Conservation (phyloP, 2,888 invertebrate genomes). For the Glaucopsyche alexis region DNA sequence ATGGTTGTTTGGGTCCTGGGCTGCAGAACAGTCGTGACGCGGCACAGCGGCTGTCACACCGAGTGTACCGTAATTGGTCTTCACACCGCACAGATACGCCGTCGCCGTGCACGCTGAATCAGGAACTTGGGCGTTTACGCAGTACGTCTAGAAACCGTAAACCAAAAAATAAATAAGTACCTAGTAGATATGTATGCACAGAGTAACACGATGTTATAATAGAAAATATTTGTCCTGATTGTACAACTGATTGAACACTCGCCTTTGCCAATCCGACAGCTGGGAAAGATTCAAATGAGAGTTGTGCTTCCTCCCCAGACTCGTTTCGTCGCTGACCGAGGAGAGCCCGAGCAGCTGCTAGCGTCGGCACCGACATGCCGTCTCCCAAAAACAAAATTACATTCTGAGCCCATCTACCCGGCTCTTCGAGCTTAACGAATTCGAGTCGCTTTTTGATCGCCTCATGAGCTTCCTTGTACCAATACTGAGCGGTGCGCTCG, state of each 20-base stretch:
- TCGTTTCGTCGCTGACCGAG: conserved; percentile 31
- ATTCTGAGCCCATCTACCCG: background rate
- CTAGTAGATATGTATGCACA: no score
- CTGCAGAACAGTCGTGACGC: conserved; percentile 22
- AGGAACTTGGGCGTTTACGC: conserved; percentile 28
- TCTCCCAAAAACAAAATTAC: conserved; percentile 12
- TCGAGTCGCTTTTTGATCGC: conserved; percentile 7
- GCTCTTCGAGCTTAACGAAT: background rate
- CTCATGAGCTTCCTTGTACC: conserved; percentile 11
- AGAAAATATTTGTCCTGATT: background rate
- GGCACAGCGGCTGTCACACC: conserved; percentile 29
- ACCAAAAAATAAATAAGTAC: background rate
- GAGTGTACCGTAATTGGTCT: conserved; percentile 28
- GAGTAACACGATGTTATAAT: background rate
- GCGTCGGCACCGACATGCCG: conserved; percentile 21
- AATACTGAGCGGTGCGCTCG: conserved; percentile 16
- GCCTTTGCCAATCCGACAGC: conserved; percentile 10
- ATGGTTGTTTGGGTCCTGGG: background rate
- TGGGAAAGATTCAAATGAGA: conserved; percentile 15
- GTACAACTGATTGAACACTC: conserved; percentile 1
- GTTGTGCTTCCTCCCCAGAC: conserved; percentile 27
- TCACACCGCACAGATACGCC: conserved; percentile 33
- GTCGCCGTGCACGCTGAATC: conserved; percentile 32
- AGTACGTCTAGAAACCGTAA: conserved; percentile 29
- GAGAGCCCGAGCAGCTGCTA: conserved; percentile 19